phyloP scores from a whole-genome alignment of 2,797 vertebrate genomes.

The Leptatherina wallacei region DNA sequence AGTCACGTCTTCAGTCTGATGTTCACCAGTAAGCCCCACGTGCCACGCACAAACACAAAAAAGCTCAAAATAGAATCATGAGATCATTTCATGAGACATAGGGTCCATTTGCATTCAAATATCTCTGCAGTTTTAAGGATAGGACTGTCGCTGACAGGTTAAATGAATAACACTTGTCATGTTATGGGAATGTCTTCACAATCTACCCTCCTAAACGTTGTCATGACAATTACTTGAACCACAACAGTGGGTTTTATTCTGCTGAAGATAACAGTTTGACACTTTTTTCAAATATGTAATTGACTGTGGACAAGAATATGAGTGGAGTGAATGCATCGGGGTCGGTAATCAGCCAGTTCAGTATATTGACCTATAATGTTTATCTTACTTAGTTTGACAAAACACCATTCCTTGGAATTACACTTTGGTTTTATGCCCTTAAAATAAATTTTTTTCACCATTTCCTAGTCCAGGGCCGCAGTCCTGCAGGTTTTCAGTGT shows the following conservation, averaged over 20 bases:
- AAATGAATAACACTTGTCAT: neutral
- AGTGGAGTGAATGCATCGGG: too few relatives aligned
- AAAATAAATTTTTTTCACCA: too few relatives aligned
- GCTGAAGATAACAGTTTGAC: neutral
- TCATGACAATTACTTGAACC: neutral
- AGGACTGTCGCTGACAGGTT: neutral
- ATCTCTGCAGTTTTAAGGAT: neutral
- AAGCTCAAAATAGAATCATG: neutral
- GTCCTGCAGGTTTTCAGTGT: too few relatives aligned
- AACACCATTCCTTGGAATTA: too few relatives aligned
- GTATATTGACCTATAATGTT: too few relatives aligned
- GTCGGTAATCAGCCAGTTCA: too few relatives aligned
- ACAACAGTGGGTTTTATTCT: neutral
- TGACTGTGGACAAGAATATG: too few relatives aligned
- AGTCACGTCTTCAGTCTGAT: slow-evolving; percentile 99
- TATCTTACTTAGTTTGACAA: too few relatives aligned
- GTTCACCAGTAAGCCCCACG: slow-evolving; percentile 93
- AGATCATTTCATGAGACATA: neutral
- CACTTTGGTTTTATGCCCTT: too few relatives aligned
- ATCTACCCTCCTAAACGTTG: neutral
- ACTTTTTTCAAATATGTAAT: too few relatives aligned
- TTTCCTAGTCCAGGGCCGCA: too few relatives aligned
- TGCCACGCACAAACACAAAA: slow-evolving; percentile 5
- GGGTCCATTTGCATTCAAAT: neutral
- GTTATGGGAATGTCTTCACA: neutral